Evolutionary conservation across 1,140 invertebrate species (phyloP), one percentile per base, ranked within the genome.

Genomic region (Platyscapa corneri): DNA sequence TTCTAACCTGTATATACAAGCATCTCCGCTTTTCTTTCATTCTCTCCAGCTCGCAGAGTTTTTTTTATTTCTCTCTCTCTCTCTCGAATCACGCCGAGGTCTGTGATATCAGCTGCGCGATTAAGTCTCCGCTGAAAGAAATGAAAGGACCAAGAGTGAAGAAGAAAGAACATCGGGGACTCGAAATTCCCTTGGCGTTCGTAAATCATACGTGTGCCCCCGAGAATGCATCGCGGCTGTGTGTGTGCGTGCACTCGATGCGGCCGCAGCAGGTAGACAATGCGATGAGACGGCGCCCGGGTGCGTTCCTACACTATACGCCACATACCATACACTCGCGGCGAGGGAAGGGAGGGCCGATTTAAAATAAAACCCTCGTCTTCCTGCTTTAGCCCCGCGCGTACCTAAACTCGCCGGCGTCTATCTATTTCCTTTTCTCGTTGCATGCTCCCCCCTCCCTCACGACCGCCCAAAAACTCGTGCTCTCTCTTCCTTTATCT

Each of bases 71-170:
- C 37, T 39, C 60, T 23, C 42, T 27, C 49, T 39, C 60, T 23
- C n/a, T 27, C 49, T 53, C 49, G 56, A 60, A 70, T 81, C 46
- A 42, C 80, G 80, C 16, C 34, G 37, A 60, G 56, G n/a, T 34
- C 3, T 78, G 64, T 84, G 75, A 84, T 84, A 84, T 84, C 83
- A 84, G 83, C 83, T 84, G 83, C 75, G 64, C 64, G 83, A 84
- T 84, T 84, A 84, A 84, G 60, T 27, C 64, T 78, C 64, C n/a
- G 42, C 6, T 72, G 53, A 83, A 46, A 32, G 74, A 84, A 78
- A 84, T 84, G 42, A 84, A 78, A 67, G 75, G 56, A 60, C 53
- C 53, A 81, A 32, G 64, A 32, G 60, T 20, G 60, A 16, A 32
- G 42, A 37, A 84, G 37, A 56, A 79, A 79, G 67, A 72, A 53